phyloP scores from a whole-genome alignment of 92 coral and sea anemone species.

The Scolanthus callimorphus region DNA sequence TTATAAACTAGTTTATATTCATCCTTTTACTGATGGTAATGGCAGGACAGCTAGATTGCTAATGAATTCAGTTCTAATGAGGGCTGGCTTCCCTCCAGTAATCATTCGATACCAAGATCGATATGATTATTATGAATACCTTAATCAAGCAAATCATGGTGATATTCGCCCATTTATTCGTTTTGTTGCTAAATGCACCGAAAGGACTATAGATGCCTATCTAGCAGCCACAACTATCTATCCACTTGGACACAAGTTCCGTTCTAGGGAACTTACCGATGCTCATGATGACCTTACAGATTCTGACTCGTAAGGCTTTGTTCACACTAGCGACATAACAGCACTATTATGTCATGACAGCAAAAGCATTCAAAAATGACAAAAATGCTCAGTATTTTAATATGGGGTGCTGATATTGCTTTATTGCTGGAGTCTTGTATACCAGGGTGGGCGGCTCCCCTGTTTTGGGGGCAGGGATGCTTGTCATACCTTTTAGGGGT shows the following conservation, averaged over 20 bases:
- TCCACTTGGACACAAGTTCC: slow-evolving; percentile 72
- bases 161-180: slow-evolving; percentile 94
- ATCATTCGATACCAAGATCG: slow-evolving; percentile 80
- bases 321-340: no score
- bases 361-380: no score
- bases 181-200: slow-evolving; percentile 93
- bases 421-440: no score
- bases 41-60: slow-evolving; percentile 88
- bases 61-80: slow-evolving; percentile 96
- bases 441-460: no score
- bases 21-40: slow-evolving; percentile 98
- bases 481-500: no score
- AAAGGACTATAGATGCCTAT: slow-evolving; percentile 91
- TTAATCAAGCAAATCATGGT: slow-evolving; percentile 93
- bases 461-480: no score
- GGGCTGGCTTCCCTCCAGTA: slow-evolving; percentile 99
- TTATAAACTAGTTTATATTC: slow-evolving; percentile 92
- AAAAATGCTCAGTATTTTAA: no score
- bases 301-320: no score
- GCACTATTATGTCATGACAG: neutral
- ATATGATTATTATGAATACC: slow-evolving; percentile 77
- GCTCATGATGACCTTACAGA: slow-evolving; percentile 59
- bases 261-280: slow-evolving; percentile 69
- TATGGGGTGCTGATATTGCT: no score
- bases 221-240: slow-evolving; percentile 83